Evolutionary conservation across 2,797 vertebrate species (phyloP), one percentile per base, ranked within the genome.

Genomic region (Salmo trutta): DNA sequence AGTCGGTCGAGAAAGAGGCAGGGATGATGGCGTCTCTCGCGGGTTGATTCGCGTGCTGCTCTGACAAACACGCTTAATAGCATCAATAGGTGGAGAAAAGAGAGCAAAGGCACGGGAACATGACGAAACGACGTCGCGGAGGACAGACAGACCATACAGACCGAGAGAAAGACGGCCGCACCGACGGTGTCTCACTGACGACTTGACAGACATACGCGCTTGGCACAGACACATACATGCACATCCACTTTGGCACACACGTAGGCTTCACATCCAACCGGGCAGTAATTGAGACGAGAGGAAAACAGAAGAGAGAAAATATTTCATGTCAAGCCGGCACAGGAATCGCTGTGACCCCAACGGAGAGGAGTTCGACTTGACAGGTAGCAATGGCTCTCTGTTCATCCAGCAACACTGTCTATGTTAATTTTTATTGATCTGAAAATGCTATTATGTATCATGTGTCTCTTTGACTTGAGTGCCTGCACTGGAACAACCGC

Each of bases 1-100:
- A 95, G 93, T 94, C 93, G 92, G 88, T 77, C 51, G 89, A 88
- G 90, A 88, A 91, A 78, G 93, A 91, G 90, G 90, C 83, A 87
- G 90, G 87, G 92, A 94, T 94, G 93, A 95, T 95, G 94, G 94
- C 94, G 94, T 94, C 94, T 94, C 92, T 92, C 89, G 91, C 93
- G 92, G 91, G 89, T 92, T 93, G 92, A 93, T 90, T 88, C 91
- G 88, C 86, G 73, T 27, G 90, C 90, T 86, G 87, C 91, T 85
- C 90, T 81, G 81, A 91, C 91, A 90, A 90, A 91, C 86, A 86
- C 90, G 88, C 89, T 89, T 85, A 88, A 87, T 84, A 88, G 91
- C 91, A 90, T 91, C 89, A 88, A 78, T 84, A 87, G 89, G 82
- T 81, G 83, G 62, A 41, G 73, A 65, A 68, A 65, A 66, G 77